Evolutionary conservation across 2,797 vertebrate species (phyloP).

Genomic region (Toxotes lorentzi): DNA sequence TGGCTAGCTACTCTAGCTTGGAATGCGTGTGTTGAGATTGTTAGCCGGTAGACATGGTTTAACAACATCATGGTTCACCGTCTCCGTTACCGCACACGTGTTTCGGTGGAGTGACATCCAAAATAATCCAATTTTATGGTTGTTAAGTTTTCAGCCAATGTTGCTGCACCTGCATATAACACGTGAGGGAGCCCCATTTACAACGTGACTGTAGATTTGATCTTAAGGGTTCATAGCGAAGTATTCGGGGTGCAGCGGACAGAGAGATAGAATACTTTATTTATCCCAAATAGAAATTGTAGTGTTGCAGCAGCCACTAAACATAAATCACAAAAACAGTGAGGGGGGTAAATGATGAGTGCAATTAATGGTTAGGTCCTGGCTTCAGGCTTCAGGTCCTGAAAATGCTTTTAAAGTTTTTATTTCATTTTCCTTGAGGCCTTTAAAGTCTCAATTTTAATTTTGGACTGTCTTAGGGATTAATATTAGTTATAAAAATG

Average conservation of each 20-base stretch:
- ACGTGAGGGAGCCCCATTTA: not conserved
- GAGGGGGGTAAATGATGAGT: not conserved
- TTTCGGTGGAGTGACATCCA: not conserved
- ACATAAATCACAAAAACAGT: not conserved
- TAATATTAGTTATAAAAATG: too few species aligned
- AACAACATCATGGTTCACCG: not conserved
- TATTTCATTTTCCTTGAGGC: not conserved
- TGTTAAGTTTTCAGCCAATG: too few species aligned
- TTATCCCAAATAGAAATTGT: not conserved
- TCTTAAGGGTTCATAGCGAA: not conserved
- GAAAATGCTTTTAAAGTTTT: not conserved
- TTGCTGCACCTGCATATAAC: not conserved
- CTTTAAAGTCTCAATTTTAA: not conserved
- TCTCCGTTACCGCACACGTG: not conserved
- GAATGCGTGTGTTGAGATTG: not conserved
- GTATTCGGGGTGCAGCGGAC: not conserved
- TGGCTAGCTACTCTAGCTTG: constrained; percentile 42
- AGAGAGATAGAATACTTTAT: not conserved
- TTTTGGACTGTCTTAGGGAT: not conserved
- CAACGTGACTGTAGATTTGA: not conserved
- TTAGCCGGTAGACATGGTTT: not conserved
- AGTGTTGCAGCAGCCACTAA: not conserved
- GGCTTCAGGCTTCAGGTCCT: too few species aligned
- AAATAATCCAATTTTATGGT: fast-evolving
- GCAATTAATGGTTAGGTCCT: not conserved